Conservation (phyloP, 2,888 invertebrate species). For the Chirona hameri region DNA sequence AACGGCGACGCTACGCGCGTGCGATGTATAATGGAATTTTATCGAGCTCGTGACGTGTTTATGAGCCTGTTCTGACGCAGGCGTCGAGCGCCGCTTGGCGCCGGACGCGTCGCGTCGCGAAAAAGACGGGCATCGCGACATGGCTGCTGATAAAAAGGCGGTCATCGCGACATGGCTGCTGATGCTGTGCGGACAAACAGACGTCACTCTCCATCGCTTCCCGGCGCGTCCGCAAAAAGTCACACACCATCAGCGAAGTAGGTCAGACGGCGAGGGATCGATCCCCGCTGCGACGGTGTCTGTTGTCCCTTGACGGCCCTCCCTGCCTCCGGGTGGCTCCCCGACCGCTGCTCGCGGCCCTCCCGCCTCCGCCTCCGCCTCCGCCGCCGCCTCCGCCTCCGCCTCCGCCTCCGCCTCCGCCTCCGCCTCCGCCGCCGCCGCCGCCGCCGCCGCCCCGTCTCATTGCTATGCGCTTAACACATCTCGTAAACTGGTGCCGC, state of each 20-base stretch:
- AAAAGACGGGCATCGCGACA: too few relatives aligned
- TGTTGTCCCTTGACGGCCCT: background rate
- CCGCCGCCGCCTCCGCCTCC: background rate
- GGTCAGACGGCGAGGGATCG: background rate
- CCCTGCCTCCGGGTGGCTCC: background rate
- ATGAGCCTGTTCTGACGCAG: too few relatives aligned
- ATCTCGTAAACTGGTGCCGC: background rate
- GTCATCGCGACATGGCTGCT: too few relatives aligned
- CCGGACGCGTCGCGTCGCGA: too few relatives aligned
- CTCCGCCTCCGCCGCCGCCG: background rate
- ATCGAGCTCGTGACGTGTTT: too few relatives aligned
- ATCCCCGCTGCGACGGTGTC: background rate
- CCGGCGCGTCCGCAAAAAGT: background rate
- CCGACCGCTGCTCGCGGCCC: too few relatives aligned
- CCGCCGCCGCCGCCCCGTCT: background rate
- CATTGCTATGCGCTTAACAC: constrained; percentile 12
- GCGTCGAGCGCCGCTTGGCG: too few relatives aligned
- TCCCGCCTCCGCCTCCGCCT: background rate
- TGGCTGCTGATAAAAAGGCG: too few relatives aligned
- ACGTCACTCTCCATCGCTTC: background rate
- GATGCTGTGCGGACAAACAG: too few relatives aligned
- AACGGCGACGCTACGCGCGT: too few relatives aligned
- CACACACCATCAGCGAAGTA: constrained; percentile 1
- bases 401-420: background rate
- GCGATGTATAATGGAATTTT: too few relatives aligned